Evolutionary conservation across 2,888 invertebrate species (phyloP), one percentile per base, ranked within the genome.

Genomic region (Elgonia sp.): DNA sequence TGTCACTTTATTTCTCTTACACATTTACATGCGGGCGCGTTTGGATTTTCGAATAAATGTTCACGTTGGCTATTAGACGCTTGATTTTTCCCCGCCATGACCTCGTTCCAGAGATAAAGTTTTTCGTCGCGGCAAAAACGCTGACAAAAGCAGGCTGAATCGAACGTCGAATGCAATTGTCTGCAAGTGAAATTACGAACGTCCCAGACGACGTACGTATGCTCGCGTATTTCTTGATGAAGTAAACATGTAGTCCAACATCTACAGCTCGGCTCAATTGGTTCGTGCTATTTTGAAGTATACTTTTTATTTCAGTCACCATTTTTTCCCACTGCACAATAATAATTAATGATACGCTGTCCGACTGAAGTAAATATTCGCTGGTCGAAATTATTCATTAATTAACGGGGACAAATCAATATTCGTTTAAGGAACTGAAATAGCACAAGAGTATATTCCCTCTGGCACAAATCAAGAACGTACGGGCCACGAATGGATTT

Each of bases 91-190:
- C 20, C 42, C 55, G 5, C 12, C 50, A 18, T 67, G 57, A 60
- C 69, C 75, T 60, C 55, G 65, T 75, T 83, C 65, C 46, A 16
- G 29, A 75, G 46, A 75, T 57, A 40, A 80, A 70, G 80, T 62
- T 81, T 77, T 50, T 18, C 18, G 18, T 50, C 37, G 39, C 50
- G 55, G 53, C 8, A 79, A 79, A 82, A 82, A 63, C 8, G 55
- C 81, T 82, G 81, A 72, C 81, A 82, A 55, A 42, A 63, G 42
- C 81, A 82, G 65, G 65, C 39, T 16, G 72, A 40, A 82, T 73
- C 73, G 73, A 82, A 73, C 39, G 55, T 72, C 63, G 73, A 73
- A 65, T 63, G 63, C 80, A 70, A 73, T 50, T 81, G 72, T 72
- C 81, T 70, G 81, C 62, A 46, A 70, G 63, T 72, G 50, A 72